Percentiles rank a stretch among this genome's conserved stretches.
phyloP scores from a whole-genome alignment of 2,888 invertebrate genomes.

The Steromphala cineraria region DNA sequence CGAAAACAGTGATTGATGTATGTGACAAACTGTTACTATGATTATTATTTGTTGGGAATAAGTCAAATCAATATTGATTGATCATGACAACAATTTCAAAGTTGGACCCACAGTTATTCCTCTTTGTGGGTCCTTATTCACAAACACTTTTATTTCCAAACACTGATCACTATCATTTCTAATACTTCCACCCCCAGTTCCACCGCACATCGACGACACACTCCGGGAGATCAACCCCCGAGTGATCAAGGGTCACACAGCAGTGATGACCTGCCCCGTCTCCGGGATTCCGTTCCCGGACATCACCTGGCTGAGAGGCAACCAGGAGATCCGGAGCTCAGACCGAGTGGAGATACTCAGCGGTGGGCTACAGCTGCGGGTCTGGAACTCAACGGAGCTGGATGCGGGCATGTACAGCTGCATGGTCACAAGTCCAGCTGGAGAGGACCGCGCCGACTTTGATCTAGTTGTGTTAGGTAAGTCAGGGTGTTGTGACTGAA shows the following conservation, averaged over 20 bases:
- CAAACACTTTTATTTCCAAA: too few relatives aligned
- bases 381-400: conserved; percentile 37
- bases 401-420: conserved; percentile 69
- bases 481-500: neutral
- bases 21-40: too few relatives aligned
- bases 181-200: conserved; percentile 70
- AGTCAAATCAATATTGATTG: too few relatives aligned
- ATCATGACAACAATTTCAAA: too few relatives aligned
- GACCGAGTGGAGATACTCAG: conserved; percentile 32
- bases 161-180: too few relatives aligned
- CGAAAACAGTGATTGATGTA: too few relatives aligned
- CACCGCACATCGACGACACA: conserved; percentile 72
- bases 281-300: conserved; percentile 74
- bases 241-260: conserved; percentile 67
- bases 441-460: conserved; percentile 53
- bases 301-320: conserved; percentile 74
- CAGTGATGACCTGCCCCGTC: conserved; percentile 75
- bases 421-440: conserved; percentile 72
- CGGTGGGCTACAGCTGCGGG: conserved; percentile 56
- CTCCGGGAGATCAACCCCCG: conserved; percentile 66
- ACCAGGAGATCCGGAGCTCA: conserved; percentile 34
- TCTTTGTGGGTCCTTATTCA: too few relatives aligned
- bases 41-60: too few relatives aligned
- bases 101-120: too few relatives aligned
- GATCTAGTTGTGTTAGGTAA: conserved; percentile 38